Evolutionary conservation across 1,140 invertebrate genomes (phyloP), one percentile per base, ranked within the genome.

Genomic region (Augochlora pura): DNA sequence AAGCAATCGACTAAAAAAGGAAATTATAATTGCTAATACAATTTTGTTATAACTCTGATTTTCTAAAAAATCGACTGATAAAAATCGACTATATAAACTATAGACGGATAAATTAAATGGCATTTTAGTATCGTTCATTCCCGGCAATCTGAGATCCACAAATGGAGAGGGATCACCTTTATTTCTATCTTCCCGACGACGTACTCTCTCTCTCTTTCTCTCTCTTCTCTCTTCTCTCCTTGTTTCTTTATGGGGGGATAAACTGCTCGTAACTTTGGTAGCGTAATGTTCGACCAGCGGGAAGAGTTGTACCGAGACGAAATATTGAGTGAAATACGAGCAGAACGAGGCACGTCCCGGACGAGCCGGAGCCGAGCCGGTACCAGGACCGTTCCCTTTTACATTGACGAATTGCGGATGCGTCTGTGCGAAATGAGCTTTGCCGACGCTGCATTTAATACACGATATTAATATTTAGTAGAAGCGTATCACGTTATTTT

Each of bases 191-290:
- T 67, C 49, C 9, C 21, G n/a, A 3, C 62, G 63, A 71, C 16
- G 63, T 27, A 18, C 21, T 23, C 67, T 49, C 42, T 54, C 12
- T 57, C n/a, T n/a, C n/a, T n/a, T n/a, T n/a, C n/a, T n/a, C n/a
- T n/a, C n/a, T n/a, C n/a, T n/a, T n/a, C n/a, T n/a, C n/a, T n/a
- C n/a, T 12, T 9, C 49, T 71, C 54, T 27, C 59, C 49, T 72
- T 21, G 27, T 18, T 63, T 18, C 72, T 85, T 83, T 78, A 83
- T 74, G 69, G 73, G 67, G 67, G 74, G 83, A 77, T 83, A 85
- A 85, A 83, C 81, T 70, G 77, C 10, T 85, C 81, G 77, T 85
- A 83, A 83, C 73, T 83, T 57, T 69, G 75, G 81, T 80, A 81
- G 77, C 62, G 77, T 84, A 83, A 84, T 83, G 81, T 82, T 80